Conservation (phyloP, 2,888 invertebrate genomes). For the Alviniconcha strummeri region DNA sequence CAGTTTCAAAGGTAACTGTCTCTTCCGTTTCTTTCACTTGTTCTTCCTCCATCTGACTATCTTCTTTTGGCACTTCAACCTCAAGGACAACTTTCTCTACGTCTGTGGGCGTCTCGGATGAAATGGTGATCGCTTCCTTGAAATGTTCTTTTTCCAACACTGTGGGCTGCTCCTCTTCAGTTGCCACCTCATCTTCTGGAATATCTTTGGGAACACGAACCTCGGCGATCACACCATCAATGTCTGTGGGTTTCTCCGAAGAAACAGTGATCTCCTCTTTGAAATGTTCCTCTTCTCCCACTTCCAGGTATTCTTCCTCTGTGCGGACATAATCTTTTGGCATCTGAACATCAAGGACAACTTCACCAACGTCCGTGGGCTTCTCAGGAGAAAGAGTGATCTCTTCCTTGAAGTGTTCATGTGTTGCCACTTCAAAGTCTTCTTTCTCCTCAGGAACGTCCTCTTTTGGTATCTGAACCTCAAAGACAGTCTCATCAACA, state of each 20-base stretch:
- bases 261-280: too few relatives aligned
- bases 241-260: conserved; percentile 26
- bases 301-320: background rate
- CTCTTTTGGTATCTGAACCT: conserved; percentile 19
- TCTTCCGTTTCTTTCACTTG: conserved; percentile 18
- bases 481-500: conserved; percentile 13
- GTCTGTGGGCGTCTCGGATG: too few relatives aligned
- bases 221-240: conserved; percentile 25
- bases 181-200: conserved; percentile 11
- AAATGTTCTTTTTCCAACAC: background rate
- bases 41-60: background rate
- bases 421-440: background rate
- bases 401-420: conserved; percentile 28
- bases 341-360: background rate
- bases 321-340: background rate
- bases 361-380: background rate
- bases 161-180: background rate
- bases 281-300: conserved; percentile 8
- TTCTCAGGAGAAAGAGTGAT: conserved; percentile 28
- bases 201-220: conserved; percentile 23
- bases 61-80: conserved; percentile 18
- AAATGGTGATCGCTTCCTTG: conserved; percentile 28
- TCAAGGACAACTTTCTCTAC: too few relatives aligned
- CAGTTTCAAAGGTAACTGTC: background rate
- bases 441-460: conserved; percentile 21